Base-by-base conservation (phyloP, 2,797 vertebrate species). In the Macropus fuliginosus region DNA sequence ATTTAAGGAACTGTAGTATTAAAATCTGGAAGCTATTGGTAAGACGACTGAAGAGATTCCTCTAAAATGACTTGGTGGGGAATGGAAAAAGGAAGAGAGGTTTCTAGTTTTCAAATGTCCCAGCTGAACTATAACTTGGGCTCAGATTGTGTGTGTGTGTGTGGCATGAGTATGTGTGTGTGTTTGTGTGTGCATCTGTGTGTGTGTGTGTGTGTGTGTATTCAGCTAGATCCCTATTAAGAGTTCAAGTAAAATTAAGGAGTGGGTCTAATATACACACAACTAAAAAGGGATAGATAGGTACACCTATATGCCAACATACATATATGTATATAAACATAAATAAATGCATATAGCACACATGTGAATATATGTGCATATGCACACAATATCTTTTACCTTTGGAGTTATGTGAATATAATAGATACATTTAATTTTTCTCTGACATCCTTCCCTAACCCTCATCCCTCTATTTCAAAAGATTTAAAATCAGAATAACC, bases 1-100 rank as follows among this genome's bases (percentile, higher is more conserved):
- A 97, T 97, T 97, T 95, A 96, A 52, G 96, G 97, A 10, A 50
- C 2, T 96, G 62, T 12, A 94, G 34, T 24, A 92, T 59, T 56
- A 91, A 96, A 92, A 93, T 24, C 40, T 95, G 87, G 93, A 97
- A 89, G 40, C 50, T 11, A 92, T 55, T 57, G 18, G 91, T 96
- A 91, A 89, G 93, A 54, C 90, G 93, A 62, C 46, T 54, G 56
- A 90, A 91, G 50, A 40, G 31, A 55, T 54, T 28, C 31, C 54
- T 62, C 21, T 56, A 62, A 62, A 56, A n/a, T 54, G 62, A n/a
- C 50, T 8, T 90, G 24, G 52, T 56, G 29, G 6, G 14, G 54
- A 93, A 94, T 27, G 74, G 62, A 54, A 52, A 74, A 91, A 74
- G n/a, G 55, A 66, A 92, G 24, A 40, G 31, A 92, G 54, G 50